Base-by-base conservation (phyloP, 1,140 invertebrate genomes). In the Macrobrachium rosenbergii region DNA sequence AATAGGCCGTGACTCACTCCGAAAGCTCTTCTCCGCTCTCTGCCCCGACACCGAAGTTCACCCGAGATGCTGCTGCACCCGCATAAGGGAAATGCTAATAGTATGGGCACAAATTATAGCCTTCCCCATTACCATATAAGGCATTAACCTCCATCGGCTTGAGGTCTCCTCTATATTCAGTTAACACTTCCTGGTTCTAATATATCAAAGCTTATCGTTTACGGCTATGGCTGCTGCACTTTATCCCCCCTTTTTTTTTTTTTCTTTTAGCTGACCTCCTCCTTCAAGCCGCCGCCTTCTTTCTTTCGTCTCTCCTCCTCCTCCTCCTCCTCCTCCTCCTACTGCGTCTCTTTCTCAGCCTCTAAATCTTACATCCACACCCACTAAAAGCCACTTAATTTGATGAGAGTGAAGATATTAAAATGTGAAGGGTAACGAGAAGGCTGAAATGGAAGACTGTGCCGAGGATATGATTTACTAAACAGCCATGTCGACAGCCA, bases 331-430 rank as follows among this genome's bases (percentile, higher is more conserved):
- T 17, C 37, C 6, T 28, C n/a, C 12, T 14, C 43, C 43, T n/a
- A 45, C 14, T 59, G 28, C 52, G 3, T 59, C 58, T 6, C 5
- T 58, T 11, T 58, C 21, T 59, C 45, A 5, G 23, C 19, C 59
- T 23, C 62, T 73, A 83, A 75, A 60, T 83, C 82, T 83, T 75
- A 62, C 45, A 83, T 76, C 67, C 37, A 23, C 72, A 59, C 17
- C 60, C 69, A 45, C 82, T 84, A 84, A 84, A 76, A 58, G 73
- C 82, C 75, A 78, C 82, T 84, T 84, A 84, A 84, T 84, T 28
- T 58, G 82, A 84, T 84, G 62, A 83, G 82, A 76, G 72, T 5
- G 17, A 52, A 76, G 82, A 76, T 76, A 62, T 58, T 84, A 78
- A 84, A 84, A 78, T 76, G 63, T 37, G 73, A 45, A 52, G 28